A percentile compares a stretch with the other conserved stretches of the same genome.
phyloP scores from a whole-genome alignment of 2,797 vertebrate species.

The Meda fulgida region DNA sequence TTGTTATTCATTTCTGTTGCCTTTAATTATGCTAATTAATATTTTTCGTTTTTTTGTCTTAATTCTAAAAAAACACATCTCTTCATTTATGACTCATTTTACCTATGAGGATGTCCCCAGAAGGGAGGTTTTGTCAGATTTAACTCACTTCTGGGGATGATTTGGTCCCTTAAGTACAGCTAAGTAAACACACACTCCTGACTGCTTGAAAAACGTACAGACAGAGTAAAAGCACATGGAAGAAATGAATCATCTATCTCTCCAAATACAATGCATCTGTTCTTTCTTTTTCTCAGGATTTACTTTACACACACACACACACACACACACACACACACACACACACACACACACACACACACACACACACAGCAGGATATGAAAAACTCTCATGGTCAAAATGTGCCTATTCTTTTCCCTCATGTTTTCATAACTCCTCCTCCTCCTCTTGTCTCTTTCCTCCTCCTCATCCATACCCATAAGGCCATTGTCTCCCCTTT shows the following conservation, averaged over 20 bases:
- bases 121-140: slow-evolving; percentile 15
- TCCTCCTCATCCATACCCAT: slow-evolving; percentile 16
- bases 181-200: slow-evolving; percentile 21
- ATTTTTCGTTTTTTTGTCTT: not conserved
- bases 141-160: slow-evolving; percentile 2
- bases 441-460: slow-evolving; percentile 7
- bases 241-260: slow-evolving; percentile 16
- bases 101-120: slow-evolving; percentile 6
- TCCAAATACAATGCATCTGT: slow-evolving; percentile 29
- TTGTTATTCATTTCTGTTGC: not conserved
- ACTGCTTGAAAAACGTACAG: not conserved
- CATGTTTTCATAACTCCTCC: slow-evolving; percentile 12
- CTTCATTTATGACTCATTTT: not conserved
- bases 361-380: not conserved
- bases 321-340: not conserved
- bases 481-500: not conserved
- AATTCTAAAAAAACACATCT: slow-evolving; percentile 6
- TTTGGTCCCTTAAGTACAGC: slow-evolving; percentile 2
- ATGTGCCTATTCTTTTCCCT: not conserved
- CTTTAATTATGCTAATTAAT: not conserved
- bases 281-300: not conserved
- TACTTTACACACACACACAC: not conserved
- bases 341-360: not conserved
- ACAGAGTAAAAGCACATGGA: slow-evolving; percentile 23
- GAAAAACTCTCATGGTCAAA: not conserved